Evolutionary conservation across 2,797 vertebrate species (phyloP).

Genomic region (Zalophus californianus): DNA sequence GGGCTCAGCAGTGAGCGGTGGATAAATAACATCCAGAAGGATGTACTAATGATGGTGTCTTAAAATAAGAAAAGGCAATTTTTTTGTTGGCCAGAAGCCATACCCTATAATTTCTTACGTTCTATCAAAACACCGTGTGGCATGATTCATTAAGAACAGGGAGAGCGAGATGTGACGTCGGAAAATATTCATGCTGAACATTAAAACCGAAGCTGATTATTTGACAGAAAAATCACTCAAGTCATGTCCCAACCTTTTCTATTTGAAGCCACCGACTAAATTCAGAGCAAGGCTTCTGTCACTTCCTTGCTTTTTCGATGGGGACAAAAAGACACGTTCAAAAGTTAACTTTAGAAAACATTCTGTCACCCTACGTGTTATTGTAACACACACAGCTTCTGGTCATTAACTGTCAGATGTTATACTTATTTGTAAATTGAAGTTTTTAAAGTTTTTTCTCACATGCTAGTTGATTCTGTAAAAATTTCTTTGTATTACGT

Average conservation of each 20-base stretch:
- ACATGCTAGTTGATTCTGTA: background rate
- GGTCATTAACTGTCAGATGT: background rate
- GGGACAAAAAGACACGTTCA: background rate
- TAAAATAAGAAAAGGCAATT: conserved; percentile 63
- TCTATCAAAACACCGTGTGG: conserved; percentile 40
- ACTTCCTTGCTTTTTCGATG: background rate
- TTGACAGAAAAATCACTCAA: background rate
- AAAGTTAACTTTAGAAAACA: background rate
- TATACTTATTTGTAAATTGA: background rate
- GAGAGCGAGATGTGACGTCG: conserved; percentile 18
- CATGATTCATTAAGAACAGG: conserved; percentile 76
- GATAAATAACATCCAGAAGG: conserved; percentile 53
- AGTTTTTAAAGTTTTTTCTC: background rate
- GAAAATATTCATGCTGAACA: background rate
- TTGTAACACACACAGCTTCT: background rate
- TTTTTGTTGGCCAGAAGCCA: conserved; percentile 70
- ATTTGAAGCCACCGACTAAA: background rate
- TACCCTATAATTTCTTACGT: conserved; percentile 72
- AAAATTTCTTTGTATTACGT: background rate
- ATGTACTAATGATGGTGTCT: background rate
- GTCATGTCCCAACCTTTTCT: background rate
- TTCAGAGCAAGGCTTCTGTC: background rate
- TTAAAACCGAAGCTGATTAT: conserved; percentile 56
- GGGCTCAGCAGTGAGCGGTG: background rate
- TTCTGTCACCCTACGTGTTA: background rate